phyloP scores from a whole-genome alignment of 1,140 invertebrate genomes.

The Drosophila jambulina region DNA sequence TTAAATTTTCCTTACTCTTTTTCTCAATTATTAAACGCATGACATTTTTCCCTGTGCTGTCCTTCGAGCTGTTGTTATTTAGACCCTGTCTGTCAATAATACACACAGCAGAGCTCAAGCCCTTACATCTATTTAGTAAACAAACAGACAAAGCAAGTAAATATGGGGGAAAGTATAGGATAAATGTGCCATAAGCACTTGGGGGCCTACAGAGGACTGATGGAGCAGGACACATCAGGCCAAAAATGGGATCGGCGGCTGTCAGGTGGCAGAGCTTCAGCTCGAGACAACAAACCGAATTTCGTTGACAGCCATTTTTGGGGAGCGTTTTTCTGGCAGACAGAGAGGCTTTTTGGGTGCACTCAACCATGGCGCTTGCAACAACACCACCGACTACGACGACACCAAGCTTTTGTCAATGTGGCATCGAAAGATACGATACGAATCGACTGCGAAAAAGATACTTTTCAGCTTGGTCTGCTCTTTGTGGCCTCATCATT shows the following conservation, averaged over 20 bases:
- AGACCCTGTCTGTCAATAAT: slow-evolving; percentile 56
- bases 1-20: too few relatives aligned
- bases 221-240: slow-evolving; percentile 21
- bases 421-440: slow-evolving; percentile 42
- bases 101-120: slow-evolving; percentile 52
- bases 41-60: slow-evolving; percentile 13
- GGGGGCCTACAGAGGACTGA: slow-evolving; percentile 44
- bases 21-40: background rate
- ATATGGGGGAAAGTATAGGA: slow-evolving; percentile 21
- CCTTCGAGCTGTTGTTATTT: slow-evolving; percentile 28
- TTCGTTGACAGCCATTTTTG: slow-evolving; percentile 58
- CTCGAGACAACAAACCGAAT: slow-evolving; percentile 20
- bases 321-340: slow-evolving; percentile 6
- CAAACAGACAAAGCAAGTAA: slow-evolving; percentile 55
- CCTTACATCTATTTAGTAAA: slow-evolving; percentile 62
- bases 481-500: slow-evolving; percentile 52
- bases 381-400: slow-evolving; percentile 18
- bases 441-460: slow-evolving; percentile 44
- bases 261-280: slow-evolving; percentile 21
- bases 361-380: slow-evolving; percentile 55
- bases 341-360: slow-evolving; percentile 22
- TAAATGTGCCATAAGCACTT: slow-evolving; percentile 66
- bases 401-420: slow-evolving; percentile 36
- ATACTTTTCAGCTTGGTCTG: slow-evolving; percentile 69
- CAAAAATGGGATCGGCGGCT: slow-evolving; percentile 15